Evolutionary conservation across 2,888 invertebrate species (phyloP), one percentile per base, ranked within the genome.

Genomic region (Drosophila nr. perissopoda): DNA sequence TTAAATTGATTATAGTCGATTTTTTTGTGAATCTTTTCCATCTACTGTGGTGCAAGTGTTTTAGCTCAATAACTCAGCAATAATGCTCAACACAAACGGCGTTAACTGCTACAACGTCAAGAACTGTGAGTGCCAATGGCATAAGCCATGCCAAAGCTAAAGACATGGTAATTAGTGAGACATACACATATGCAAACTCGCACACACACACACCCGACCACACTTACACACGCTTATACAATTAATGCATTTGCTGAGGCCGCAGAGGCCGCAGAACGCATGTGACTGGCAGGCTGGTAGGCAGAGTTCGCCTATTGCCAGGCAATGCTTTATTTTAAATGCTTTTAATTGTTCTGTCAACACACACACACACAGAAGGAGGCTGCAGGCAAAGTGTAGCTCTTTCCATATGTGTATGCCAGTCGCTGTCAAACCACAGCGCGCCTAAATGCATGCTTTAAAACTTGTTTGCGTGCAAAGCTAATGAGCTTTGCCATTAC

Each of bases 401-500:
- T 66, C 60, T 69, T 74, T 65, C 67, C 69, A 46, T 56, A 36
- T 59, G 66, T 60, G 70, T 80, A 65, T 69, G 80, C 61, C 73
- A 69, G 76, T 52, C 83, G 53, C 87, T 88, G 87, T 81, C 88
- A 88, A 88, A 85, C 85, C 85, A 74, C 85, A 89, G 61, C 78
- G 85, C 81, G 91, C 88, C 88, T 89, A 88, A 84, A 85, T 88
- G 89, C 89, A 90, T 83, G 84, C 88, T 82, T 90, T 88, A 90
- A 88, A 88, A 87, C 86, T 89, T 89, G 91, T 85, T 84, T 88
- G 89, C 85, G 75, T 82, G 86, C 83, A 88, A 88, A 88, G 88
- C 90, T 88, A 91, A 88, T 88, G 91, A 88, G 91, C 84, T 88
- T 91, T 91, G 88, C 87, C 90, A 91, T 91, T 88, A 84, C 79